These are phyloP conservation scores for Listrodromus nycthemerus DNA, from an alignment of 2,888 invertebrate genomes.

Conservation along the genomic window DNA sequence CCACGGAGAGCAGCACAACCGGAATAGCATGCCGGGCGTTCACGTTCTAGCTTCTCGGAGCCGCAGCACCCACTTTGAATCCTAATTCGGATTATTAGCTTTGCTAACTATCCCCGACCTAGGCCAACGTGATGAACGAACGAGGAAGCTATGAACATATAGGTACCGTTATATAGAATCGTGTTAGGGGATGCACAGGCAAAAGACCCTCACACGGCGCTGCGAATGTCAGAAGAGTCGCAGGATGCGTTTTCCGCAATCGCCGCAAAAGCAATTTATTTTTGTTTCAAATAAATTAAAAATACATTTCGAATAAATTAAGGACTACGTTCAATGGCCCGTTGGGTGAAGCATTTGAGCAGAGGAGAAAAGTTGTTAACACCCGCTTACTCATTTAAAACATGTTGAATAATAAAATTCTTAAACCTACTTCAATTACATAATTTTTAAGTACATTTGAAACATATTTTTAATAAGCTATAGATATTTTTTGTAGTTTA, in stretches of 20 bases:
- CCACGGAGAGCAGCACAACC: conserved; percentile 27
- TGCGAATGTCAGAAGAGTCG: not conserved
- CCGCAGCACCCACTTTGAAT: conserved; percentile 75
- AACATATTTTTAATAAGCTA: too few relatives aligned
- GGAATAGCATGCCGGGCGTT: conserved; percentile 20
- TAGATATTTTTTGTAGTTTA: too few relatives aligned
- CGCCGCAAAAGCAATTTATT: not conserved
- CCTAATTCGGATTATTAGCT: conserved; percentile 77
- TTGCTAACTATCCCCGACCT: conserved; percentile 73
- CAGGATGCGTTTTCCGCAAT: not conserved
- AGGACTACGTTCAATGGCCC: too few relatives aligned
- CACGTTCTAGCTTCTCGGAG: conserved; percentile 63
- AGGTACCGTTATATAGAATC: not conserved
- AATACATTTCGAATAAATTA: too few relatives aligned
- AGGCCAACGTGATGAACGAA: conserved; percentile 66
- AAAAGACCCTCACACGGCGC: not conserved
- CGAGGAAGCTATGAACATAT: conserved; percentile 37
- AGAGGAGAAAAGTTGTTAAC: too few relatives aligned
- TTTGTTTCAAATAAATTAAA: not conserved
- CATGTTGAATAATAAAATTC: too few relatives aligned
- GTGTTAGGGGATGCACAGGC: not conserved
- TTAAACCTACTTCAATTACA: too few relatives aligned
- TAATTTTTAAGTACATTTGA: too few relatives aligned
- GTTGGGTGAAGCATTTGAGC: too few relatives aligned
- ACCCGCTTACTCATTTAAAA: too few relatives aligned